Conservation (phyloP, 2,113 vertebrate genomes). For the Corythoichthys intestinalis region DNA sequence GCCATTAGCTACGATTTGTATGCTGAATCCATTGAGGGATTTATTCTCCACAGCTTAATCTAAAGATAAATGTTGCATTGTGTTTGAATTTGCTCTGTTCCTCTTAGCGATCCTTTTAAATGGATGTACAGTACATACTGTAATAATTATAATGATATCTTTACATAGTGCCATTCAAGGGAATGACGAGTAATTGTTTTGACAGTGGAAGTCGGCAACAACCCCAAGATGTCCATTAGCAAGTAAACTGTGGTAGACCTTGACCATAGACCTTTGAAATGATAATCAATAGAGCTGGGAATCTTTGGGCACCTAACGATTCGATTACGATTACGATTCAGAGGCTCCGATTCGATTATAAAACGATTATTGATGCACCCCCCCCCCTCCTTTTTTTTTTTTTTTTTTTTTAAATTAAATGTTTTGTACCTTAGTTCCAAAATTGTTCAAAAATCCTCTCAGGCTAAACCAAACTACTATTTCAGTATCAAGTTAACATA, state of each 20-base stretch:
- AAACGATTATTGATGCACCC: no score
- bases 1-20: conserved; percentile 32
- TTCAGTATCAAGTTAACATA: no score
- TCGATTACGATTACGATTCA: no score
- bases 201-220: conserved; percentile 16
- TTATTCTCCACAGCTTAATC: conserved; percentile 31
- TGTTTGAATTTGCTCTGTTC: conserved; percentile 20
- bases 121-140: background rate
- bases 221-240: conserved; percentile 29
- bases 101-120: conserved; percentile 4
- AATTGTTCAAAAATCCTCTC: no score
- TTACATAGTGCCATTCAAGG: background rate
- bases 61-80: conserved; percentile 25
- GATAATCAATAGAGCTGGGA: conserved; percentile 2
- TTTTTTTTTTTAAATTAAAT: no score
- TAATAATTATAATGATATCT: background rate
- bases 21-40: conserved; percentile 39
- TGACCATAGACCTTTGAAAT: conserved; percentile 9
- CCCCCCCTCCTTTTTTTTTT: no score
- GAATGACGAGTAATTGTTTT: conserved; percentile 36
- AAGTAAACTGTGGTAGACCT: conserved; percentile 25
- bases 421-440: no score
- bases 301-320: no score
- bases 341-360: no score
- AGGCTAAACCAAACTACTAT: no score